Conservation (phyloP, 2,797 vertebrate species). For the Smutsia temminckii region DNA sequence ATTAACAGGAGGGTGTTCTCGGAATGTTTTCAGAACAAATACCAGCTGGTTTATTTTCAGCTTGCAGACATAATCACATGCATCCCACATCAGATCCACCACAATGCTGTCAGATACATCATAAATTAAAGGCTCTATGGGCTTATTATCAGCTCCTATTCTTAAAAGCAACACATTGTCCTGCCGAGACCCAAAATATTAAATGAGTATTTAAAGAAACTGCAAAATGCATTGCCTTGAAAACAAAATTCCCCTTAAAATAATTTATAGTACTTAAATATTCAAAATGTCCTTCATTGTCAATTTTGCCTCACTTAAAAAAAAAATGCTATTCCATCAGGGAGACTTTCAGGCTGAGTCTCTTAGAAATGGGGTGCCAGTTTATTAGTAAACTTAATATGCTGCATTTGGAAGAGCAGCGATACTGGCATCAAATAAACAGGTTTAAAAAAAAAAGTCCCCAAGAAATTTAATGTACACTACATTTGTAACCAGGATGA, state of each 20-base stretch:
- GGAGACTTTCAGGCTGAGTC: conserved; percentile 33
- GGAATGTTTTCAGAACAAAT: conserved; percentile 82
- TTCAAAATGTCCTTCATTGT: conserved; percentile 1
- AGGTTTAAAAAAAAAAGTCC: conserved; percentile 16
- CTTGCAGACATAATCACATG: conserved; percentile 73
- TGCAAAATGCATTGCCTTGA: not conserved
- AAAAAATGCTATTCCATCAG: conserved; percentile 3
- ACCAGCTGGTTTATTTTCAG: conserved; percentile 83
- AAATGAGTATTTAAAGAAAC: conserved; percentile 60
- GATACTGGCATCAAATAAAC: conserved; percentile 23
- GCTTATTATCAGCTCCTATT: conserved; percentile 66
- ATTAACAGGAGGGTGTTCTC: conserved; percentile 82
- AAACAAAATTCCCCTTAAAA: conserved; percentile 24
- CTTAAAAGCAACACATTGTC: conserved; percentile 58
- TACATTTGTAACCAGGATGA: conserved; percentile 62
- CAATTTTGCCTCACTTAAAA: not conserved
- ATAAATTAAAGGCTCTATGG: conserved; percentile 69
- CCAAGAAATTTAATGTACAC: conserved; percentile 43
- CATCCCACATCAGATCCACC: conserved; percentile 72
- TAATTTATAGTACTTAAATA: not conserved
- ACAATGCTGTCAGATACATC: conserved; percentile 77
- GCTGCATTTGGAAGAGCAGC: conserved; percentile 60
- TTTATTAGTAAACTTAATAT: conserved; percentile 63
- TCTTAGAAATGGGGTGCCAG: conserved; percentile 37
- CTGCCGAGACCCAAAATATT: conserved; percentile 62